These are phyloP conservation scores for Drosophila hydei DNA, from an alignment of 1,140 invertebrate species.

Conservation along the genomic window DNA sequence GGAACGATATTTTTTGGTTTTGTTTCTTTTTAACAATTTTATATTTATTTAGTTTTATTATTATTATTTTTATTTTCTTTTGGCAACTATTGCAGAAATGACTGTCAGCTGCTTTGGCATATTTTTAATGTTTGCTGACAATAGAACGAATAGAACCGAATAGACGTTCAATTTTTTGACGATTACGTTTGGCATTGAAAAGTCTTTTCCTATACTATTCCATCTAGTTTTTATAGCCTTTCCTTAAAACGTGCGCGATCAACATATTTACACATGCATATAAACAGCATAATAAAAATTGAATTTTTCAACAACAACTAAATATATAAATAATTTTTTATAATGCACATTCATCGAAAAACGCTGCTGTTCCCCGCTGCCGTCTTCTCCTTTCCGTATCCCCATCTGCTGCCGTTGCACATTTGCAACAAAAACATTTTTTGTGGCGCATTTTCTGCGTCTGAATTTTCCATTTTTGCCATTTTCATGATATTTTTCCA, in stretches of 20 bases:
- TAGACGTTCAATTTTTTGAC: constrained; percentile 30
- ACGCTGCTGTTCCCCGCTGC: neutral
- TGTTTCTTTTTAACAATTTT: constrained; percentile 12
- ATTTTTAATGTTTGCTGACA: constrained; percentile 60
- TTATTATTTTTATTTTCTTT: constrained; percentile 24
- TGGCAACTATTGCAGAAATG: constrained; percentile 39
- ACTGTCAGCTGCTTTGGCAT: constrained; percentile 42
- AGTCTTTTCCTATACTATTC: constrained; percentile 17
- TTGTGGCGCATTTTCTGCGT: constrained; percentile 81
- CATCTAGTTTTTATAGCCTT: constrained; percentile 28
- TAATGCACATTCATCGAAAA: constrained; percentile 39
- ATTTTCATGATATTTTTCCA: constrained; percentile 79
- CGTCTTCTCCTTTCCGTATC: neutral
- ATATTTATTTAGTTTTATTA: constrained; percentile 4
- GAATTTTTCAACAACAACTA: constrained; percentile 33
- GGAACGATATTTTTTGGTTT: neutral
- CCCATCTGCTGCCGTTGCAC: constrained; percentile 34
- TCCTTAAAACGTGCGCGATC: constrained; percentile 6
- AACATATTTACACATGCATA: constrained; percentile 1
- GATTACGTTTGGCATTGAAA: constrained; percentile 37
- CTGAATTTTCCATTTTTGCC: constrained; percentile 79
- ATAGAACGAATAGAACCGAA: constrained; percentile 53
- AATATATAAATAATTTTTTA: constrained; percentile 62
- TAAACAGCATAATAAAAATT: constrained; percentile 26
- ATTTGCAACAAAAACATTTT: constrained; percentile 79